These are phyloP conservation scores for Alloscopus bannaensis DNA, from an alignment of 2,888 invertebrate species.

Conservation along the genomic window DNA sequence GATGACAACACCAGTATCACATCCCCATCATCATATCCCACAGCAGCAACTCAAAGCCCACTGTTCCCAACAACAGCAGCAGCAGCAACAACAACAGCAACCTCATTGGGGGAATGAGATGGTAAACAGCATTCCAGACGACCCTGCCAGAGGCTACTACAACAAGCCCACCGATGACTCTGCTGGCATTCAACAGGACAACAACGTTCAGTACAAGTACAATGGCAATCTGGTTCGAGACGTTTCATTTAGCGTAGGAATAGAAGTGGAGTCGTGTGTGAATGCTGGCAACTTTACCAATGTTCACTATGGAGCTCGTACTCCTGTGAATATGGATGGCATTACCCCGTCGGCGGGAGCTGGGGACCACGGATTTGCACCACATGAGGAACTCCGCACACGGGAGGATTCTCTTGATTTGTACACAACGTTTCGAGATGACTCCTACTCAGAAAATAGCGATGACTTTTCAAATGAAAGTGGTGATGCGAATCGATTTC, in stretches of 20 bases:
- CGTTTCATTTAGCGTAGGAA: slow-evolving; percentile 77
- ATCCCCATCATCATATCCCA: slow-evolving; percentile 58
- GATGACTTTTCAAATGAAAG: slow-evolving; percentile 75
- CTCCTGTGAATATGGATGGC: slow-evolving; percentile 74
- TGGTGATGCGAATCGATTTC: slow-evolving; percentile 69
- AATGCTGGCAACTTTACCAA: slow-evolving; percentile 82
- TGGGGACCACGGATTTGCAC: slow-evolving; percentile 74
- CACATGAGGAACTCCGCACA: slow-evolving; percentile 75
- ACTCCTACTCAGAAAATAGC: slow-evolving; percentile 79
- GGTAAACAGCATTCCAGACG: slow-evolving; percentile 51
- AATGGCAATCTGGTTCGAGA: slow-evolving; percentile 77
- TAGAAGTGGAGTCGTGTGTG: slow-evolving; percentile 82
- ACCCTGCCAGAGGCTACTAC: slow-evolving; percentile 60
- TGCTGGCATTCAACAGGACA: slow-evolving; percentile 37
- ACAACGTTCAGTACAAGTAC: slow-evolving; percentile 59
- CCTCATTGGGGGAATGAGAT: slow-evolving; percentile 60
- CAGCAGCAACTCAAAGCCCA: slow-evolving; percentile 67
- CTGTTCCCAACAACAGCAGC: slow-evolving; percentile 66
- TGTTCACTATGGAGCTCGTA: slow-evolving; percentile 80
- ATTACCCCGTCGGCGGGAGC: slow-evolving; percentile 33
- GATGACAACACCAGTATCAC: slow-evolving; percentile 61
- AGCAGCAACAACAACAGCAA: slow-evolving; percentile 50
- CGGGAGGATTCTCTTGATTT: slow-evolving; percentile 80
- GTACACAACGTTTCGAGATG: slow-evolving; percentile 79
- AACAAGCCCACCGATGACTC: slow-evolving; percentile 53